Conservation (phyloP, 1,140 invertebrate genomes). For the Lepidurus arcticus region DNA sequence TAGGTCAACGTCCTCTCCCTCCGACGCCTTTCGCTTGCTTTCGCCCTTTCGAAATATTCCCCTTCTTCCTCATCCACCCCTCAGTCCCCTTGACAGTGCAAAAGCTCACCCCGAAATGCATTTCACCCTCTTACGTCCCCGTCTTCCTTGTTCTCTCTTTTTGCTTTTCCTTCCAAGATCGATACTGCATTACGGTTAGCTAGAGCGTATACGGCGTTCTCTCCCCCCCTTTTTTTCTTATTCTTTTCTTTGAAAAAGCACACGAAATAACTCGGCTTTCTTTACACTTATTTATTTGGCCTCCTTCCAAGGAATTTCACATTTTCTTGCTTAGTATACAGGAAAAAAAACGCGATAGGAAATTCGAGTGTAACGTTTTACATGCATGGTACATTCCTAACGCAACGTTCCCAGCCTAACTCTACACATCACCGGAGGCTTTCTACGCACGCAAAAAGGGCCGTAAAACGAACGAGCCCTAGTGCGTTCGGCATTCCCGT, state of each 20-base stretch:
- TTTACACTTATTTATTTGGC: neutral
- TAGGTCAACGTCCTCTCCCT: constrained; percentile 17
- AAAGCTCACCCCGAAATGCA: neutral
- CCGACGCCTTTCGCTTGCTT: neutral
- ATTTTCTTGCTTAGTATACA: neutral
- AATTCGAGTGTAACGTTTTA: no score
- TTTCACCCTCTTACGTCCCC: neutral
- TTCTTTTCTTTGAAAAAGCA: neutral
- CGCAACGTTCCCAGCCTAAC: no score
- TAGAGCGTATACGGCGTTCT: neutral
- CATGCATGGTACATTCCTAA: no score
- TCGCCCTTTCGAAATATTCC: neutral
- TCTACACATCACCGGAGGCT: no score
- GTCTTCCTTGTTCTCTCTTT: constrained; percentile 5
- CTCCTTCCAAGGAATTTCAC: neutral
- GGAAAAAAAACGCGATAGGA: neutral
- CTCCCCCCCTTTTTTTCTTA: neutral
- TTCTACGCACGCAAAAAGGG: no score
- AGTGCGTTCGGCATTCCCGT: no score
- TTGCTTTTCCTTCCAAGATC: neutral
- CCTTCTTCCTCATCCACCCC: neutral
- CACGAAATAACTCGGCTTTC: neutral
- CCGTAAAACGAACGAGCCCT: no score
- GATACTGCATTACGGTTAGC: constrained; percentile 10
- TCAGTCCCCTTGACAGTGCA: neutral